phyloP scores from a whole-genome alignment of 2,797 vertebrate species.

The Dipus sagitta region DNA sequence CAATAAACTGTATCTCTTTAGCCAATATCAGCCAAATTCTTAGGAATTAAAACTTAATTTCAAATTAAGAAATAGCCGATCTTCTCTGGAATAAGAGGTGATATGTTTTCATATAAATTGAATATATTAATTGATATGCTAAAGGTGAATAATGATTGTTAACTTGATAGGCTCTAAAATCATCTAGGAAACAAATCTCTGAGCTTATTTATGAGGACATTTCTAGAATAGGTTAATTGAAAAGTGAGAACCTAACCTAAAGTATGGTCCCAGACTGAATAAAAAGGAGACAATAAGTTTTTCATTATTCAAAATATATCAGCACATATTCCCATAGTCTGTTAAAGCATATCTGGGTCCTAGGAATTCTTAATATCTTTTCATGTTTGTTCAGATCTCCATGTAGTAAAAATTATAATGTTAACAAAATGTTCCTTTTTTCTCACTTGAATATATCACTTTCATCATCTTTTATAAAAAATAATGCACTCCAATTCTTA shows the following conservation, averaged over 20 bases:
- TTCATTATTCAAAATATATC: conserved; percentile 17
- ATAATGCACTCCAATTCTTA: not conserved
- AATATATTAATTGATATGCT: not conserved
- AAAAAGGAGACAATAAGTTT: no score
- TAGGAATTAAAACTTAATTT: conserved; percentile 36
- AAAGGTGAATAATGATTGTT: no score
- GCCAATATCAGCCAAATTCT: not conserved
- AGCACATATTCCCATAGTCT: not conserved
- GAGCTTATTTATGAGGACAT: no score
- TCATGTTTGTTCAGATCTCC: not conserved
- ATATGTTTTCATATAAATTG: not conserved
- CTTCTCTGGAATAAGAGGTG: not conserved
- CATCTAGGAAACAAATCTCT: no score
- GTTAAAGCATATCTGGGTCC: not conserved
- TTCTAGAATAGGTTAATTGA: no score
- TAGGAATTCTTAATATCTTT: not conserved
- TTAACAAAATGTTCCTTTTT: not conserved
- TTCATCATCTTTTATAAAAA: not conserved
- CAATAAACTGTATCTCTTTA: not conserved
- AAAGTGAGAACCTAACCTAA: no score
- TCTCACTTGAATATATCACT: not conserved
- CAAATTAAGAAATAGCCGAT: conserved; percentile 2
- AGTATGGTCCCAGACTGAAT: no score
- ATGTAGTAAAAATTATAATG: not conserved
- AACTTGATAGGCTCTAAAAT: no score